Percentiles rank a stretch among this genome's conserved stretches.
Evolutionary conservation across 2,797 vertebrate genomes (phyloP).

Genomic region (Phoeniculus purpureus): DNA sequence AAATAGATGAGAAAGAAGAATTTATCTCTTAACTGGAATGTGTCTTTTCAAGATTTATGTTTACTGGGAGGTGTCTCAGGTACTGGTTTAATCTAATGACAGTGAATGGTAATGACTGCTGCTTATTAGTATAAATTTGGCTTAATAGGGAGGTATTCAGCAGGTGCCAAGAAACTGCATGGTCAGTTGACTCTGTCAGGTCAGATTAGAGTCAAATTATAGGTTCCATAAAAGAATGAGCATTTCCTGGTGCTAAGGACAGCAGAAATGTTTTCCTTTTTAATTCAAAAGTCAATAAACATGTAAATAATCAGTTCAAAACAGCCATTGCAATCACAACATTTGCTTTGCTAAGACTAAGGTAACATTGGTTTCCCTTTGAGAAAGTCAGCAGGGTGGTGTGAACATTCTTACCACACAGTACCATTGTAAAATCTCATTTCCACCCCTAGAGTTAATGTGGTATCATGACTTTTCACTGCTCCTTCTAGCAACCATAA

Average conservation of each 20-base stretch:
- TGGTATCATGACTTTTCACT: neutral
- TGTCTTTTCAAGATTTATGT: neutral
- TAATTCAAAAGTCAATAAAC: neutral
- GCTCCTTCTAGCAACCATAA: neutral
- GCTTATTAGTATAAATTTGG: slow-evolving; percentile 21
- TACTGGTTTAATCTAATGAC: slow-evolving; percentile 6
- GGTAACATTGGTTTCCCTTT: neutral
- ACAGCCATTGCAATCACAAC: neutral
- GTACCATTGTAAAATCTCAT: neutral
- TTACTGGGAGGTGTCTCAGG: slow-evolving; percentile 44
- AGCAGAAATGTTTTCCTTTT: neutral
- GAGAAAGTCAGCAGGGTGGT: neutral
- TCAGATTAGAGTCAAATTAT: slow-evolving; percentile 67
- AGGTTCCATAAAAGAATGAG: neutral
- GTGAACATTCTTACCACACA: neutral
- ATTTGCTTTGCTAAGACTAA: neutral
- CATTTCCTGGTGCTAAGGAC: neutral
- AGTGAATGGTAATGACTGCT: slow-evolving; percentile 32
- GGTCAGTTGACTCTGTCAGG: slow-evolving; percentile 70
- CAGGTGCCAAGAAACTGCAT: slow-evolving; percentile 64
- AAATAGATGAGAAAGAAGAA: neutral
- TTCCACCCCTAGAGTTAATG: neutral
- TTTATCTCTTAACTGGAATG: neutral
- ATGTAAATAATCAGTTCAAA: neutral
- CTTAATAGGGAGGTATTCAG: slow-evolving; percentile 52